phyloP scores from a whole-genome alignment of 2,797 vertebrate genomes.

The Bucorvus abyssinicus region DNA sequence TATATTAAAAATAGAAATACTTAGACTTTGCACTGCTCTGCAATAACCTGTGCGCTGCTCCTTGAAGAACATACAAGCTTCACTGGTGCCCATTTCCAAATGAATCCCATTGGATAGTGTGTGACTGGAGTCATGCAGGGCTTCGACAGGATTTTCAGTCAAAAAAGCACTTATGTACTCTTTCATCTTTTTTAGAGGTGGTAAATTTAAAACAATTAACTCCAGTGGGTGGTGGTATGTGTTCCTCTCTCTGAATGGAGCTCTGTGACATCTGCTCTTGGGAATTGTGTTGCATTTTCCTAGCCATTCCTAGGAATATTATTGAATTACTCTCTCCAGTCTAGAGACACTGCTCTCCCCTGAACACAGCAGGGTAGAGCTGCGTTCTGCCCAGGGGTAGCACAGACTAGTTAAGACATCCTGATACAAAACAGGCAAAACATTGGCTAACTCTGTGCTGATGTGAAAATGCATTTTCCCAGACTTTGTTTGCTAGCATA shows the following conservation, averaged over 20 bases:
- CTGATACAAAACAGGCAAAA: background rate
- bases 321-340: too few species aligned
- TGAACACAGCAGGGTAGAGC: too few species aligned
- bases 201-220: background rate
- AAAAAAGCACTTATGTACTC: background rate
- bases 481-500: background rate
- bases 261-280: background rate
- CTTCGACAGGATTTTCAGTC: background rate
- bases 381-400: too few species aligned
- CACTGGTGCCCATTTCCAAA: background rate
- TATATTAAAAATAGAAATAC: background rate
- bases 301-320: background rate
- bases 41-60: background rate
- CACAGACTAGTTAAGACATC: too few species aligned
- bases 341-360: too few species aligned
- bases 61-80: background rate
- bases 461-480: background rate
- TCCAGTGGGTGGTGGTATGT: fast-evolving
- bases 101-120: background rate
- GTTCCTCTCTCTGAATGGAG: background rate
- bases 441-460: background rate
- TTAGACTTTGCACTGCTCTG: background rate
- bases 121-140: background rate
- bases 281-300: background rate
- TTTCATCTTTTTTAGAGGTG: background rate